Evolutionary conservation across 2,113 vertebrate species (phyloP), one percentile per base, ranked within the genome.

Genomic region (Vombatus ursinus): DNA sequence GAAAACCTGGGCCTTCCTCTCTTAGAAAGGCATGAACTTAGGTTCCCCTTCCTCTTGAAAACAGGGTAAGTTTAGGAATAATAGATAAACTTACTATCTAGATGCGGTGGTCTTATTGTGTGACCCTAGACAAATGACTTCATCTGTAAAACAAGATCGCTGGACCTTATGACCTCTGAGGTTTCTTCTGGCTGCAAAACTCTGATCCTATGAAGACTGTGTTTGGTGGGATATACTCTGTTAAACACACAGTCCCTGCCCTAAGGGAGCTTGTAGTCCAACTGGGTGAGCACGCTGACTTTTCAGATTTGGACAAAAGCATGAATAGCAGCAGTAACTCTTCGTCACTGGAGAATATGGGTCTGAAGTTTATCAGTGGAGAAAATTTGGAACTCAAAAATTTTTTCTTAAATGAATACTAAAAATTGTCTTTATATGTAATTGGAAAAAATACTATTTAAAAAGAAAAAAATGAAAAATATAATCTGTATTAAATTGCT

Each of bases 11-110:
- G 31, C 11, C 28, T 61, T 12, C 90, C 92, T 57, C 25, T 91
- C 90, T 68, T 51, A 54, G n/a, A 52, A 97, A 47, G 90, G n/a
- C 51, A 52, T 61, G 94, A 48, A 57, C 91, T 50, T 90, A 8
- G 44, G 84, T 95, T 89, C 24, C 52, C 52, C 97, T 94, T 94
- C 50, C 16, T 89, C 8, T 89, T 49, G 90, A 89, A 84, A 52
- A 11, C 26, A 28, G 54, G 23, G 9, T 11, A 19, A n/a, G 61
- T 0, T 68, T 68, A 37, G 37, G 61, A n/a, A 37, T 68, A 68
- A 3, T 16, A 16, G 11, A 68, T 61, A 61, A 28, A 61, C 28
- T 61, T 61, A 12, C 57, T 61, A n/a, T 12, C 61, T 68, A 68
- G 61, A 77, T 16, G 14, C 6, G n/a, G 12, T n/a, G 61, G 14